phyloP scores from a whole-genome alignment of 2,113 vertebrate species.

The Actinemys pallida region DNA sequence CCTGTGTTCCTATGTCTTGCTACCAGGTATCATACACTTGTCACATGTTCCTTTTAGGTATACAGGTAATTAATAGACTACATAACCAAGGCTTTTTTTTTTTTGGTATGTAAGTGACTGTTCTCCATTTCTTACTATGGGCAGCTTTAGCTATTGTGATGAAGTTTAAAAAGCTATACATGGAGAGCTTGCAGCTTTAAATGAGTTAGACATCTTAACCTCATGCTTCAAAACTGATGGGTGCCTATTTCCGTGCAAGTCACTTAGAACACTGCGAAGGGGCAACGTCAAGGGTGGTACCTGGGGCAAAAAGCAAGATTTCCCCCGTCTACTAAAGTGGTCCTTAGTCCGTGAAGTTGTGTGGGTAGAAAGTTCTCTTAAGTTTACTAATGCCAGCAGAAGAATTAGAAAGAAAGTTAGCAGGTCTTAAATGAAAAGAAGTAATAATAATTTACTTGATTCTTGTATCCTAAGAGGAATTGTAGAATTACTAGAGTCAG shows the following conservation, averaged over 20 bases:
- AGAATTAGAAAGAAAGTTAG: background rate
- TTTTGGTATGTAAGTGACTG: background rate
- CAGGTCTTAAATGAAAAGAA: background rate
- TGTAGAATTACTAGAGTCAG: background rate
- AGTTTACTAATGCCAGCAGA: background rate
- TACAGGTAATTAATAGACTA: background rate
- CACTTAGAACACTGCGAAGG: background rate
- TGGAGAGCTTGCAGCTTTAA: rapidly evolving
- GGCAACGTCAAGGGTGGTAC: background rate
- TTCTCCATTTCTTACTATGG: background rate
- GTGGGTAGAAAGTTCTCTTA: background rate
- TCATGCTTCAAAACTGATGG: background rate
- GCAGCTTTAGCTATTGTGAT: background rate
- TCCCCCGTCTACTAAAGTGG: background rate
- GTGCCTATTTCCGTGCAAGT: background rate
- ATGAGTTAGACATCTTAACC: rapidly evolving
- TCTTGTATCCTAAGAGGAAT: background rate
- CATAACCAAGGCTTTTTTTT: rapidly evolving
- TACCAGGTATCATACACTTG: background rate
- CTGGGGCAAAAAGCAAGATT: too few species aligned
- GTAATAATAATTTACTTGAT: background rate
- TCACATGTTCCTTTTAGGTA: constrained; percentile 33
- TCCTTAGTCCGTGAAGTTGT: background rate
- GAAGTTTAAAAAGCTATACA: background rate
- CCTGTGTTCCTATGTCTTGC: background rate